phyloP scores from a whole-genome alignment of 37 sponge, comb jelly and placozoan species.

The Chondrosia reniformis region DNA sequence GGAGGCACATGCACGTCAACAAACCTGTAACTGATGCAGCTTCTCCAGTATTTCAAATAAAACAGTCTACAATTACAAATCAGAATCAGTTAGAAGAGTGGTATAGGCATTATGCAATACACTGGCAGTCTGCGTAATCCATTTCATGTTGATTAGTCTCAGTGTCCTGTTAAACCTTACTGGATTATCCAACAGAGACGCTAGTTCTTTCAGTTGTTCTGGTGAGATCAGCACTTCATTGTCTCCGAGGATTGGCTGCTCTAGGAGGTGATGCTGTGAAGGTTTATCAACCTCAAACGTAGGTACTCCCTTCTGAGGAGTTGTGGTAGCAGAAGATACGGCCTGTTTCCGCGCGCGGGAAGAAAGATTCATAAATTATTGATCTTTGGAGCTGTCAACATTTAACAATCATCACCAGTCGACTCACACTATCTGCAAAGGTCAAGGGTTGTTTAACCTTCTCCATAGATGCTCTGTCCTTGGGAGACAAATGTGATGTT shows the following conservation, averaged over 20 bases:
- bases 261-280: neutral
- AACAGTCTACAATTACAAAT: neutral
- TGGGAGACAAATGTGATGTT: constrained; percentile 16
- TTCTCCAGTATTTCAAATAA: constrained; percentile 13
- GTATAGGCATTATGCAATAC: too few relatives aligned
- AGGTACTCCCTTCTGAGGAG: neutral
- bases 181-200: neutral
- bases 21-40: constrained; percentile 9
- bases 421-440: constrained; percentile 41
- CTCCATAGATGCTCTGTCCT: constrained; percentile 43
- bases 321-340: neutral
- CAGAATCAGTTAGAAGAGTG: neutral
- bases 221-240: constrained; percentile 1
- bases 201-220: constrained; percentile 2
- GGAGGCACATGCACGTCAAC: neutral
- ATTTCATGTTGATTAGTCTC: too few relatives aligned
- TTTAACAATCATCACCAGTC: too few relatives aligned
- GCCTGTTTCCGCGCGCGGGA: neutral
- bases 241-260: neutral
- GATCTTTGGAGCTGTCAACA: too few relatives aligned
- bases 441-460: constrained; percentile 49
- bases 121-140: too few relatives aligned
- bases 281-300: constrained; percentile 5
- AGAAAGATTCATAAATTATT: too few relatives aligned
- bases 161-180: neutral